These are phyloP conservation scores for Platichthys stellatus DNA, from an alignment of 2,113 vertebrate species.

Conservation along the genomic window DNA sequence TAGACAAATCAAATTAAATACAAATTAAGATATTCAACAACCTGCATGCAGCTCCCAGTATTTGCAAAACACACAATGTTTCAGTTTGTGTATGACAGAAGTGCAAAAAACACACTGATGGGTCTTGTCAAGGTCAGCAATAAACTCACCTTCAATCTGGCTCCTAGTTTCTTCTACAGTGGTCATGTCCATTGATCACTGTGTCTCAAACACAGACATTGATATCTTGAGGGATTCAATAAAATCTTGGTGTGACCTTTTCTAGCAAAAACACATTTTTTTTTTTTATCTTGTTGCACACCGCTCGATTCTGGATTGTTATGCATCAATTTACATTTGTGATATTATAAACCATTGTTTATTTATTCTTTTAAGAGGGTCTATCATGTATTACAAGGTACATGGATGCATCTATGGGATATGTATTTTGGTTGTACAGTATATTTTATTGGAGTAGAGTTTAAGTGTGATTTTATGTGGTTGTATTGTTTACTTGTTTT, in stretches of 20 bases:
- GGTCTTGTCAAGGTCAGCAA: background rate
- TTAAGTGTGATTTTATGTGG: constrained; percentile 27
- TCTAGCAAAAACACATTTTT: constrained; percentile 25
- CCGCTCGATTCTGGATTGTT: background rate
- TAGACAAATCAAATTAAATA: background rate
- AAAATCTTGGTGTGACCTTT: constrained; percentile 40
- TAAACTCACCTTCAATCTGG: background rate
- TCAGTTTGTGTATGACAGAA: background rate
- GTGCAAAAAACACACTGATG: background rate
- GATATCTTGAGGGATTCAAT: constrained; percentile 20
- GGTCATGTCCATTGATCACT: constrained; percentile 17
- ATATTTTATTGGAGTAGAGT: constrained; percentile 20
- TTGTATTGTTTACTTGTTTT: constrained; percentile 39
- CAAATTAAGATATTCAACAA: background rate
- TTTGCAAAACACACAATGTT: constrained; percentile 21
- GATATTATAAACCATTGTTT: constrained; percentile 48
- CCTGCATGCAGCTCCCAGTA: constrained; percentile 6
- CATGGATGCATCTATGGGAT: constrained; percentile 22
- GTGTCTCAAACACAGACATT: constrained; percentile 6
- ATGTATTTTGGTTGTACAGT: constrained; percentile 46
- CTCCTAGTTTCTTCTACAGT: constrained; percentile 3
- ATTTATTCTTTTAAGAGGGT: background rate
- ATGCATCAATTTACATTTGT: constrained; percentile 34
- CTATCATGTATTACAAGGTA: background rate
- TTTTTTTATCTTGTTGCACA: constrained; percentile 32